These are phyloP conservation scores for Maconellicoccus hirsutus DNA, from an alignment of 1,140 invertebrate species.

Conservation along the genomic window DNA sequence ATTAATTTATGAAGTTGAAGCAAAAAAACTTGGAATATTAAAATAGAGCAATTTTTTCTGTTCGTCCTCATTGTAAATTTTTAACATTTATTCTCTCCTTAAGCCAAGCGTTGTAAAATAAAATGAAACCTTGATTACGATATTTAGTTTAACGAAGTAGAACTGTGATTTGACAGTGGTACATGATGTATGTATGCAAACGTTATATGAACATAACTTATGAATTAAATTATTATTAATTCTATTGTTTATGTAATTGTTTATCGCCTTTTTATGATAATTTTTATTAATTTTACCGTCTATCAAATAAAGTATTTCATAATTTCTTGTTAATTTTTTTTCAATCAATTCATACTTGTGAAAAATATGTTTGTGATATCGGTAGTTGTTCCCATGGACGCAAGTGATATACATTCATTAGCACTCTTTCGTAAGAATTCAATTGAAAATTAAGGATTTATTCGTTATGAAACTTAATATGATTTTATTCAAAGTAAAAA, in stretches of 20 bases:
- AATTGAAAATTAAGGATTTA: too few relatives aligned
- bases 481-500: too few relatives aligned
- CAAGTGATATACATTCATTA: too few relatives aligned
- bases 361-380: too few relatives aligned
- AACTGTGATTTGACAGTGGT: slow-evolving; percentile 18
- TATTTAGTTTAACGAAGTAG: background rate
- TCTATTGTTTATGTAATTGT: background rate
- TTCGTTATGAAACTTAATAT: too few relatives aligned
- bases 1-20: slow-evolving; percentile 97
- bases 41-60: slow-evolving; percentile 38
- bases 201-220: background rate
- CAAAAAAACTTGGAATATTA: slow-evolving; percentile 79
- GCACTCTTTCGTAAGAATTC: too few relatives aligned
- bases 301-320: background rate
- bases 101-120: background rate
- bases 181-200: background rate
- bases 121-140: background rate
- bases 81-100: background rate
- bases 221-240: background rate
- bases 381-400: too few relatives aligned
- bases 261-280: background rate
- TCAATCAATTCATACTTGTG: too few relatives aligned
- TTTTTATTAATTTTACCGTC: slow-evolving; percentile 10
- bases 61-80: background rate
- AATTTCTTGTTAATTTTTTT: background rate